phyloP scores from a whole-genome alignment of 1,140 invertebrate species.

The Trichogramma pretiosum region DNA sequence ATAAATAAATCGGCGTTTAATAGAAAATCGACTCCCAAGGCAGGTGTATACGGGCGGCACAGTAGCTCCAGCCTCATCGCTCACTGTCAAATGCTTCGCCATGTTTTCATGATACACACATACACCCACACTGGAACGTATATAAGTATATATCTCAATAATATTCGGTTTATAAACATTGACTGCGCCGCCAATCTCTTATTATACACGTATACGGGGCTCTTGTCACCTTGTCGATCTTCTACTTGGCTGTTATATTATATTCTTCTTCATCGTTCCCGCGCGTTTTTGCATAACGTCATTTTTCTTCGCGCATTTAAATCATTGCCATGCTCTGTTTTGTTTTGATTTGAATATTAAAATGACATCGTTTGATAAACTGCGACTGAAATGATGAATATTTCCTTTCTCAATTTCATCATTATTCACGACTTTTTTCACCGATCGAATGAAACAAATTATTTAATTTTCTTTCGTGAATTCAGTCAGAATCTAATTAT shows the following conservation, averaged over 20 bases:
- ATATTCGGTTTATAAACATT: slow-evolving; percentile 43
- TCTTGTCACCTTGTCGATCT: neutral
- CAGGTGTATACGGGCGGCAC: slow-evolving; percentile 10
- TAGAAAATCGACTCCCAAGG: too few relatives aligned
- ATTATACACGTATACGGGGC: slow-evolving; percentile 22
- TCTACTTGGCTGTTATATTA: slow-evolving; percentile 3
- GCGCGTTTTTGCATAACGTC: neutral
- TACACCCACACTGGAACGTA: slow-evolving; percentile 1
- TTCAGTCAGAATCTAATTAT: too few relatives aligned
- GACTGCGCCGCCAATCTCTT: slow-evolving; percentile 24
- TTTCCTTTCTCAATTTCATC: too few relatives aligned
- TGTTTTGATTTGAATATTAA: too few relatives aligned
- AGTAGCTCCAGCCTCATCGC: slow-evolving; percentile 31
- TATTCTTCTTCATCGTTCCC: neutral
- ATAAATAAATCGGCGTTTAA: slow-evolving; percentile 44
- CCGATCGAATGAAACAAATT: too few relatives aligned
- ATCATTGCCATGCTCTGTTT: too few relatives aligned
- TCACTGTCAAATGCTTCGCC: slow-evolving; percentile 35
- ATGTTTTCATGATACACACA: too few relatives aligned
- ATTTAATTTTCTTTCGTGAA: too few relatives aligned
- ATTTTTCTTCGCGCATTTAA: too few relatives aligned
- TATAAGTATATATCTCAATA: slow-evolving; percentile 44
- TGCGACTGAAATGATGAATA: too few relatives aligned
- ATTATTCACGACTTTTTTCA: too few relatives aligned
- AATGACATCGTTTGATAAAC: too few relatives aligned